Evolutionary conservation across 2,888 invertebrate species (phyloP), one percentile per base, ranked within the genome.

Genomic region (Meloe dianella): DNA sequence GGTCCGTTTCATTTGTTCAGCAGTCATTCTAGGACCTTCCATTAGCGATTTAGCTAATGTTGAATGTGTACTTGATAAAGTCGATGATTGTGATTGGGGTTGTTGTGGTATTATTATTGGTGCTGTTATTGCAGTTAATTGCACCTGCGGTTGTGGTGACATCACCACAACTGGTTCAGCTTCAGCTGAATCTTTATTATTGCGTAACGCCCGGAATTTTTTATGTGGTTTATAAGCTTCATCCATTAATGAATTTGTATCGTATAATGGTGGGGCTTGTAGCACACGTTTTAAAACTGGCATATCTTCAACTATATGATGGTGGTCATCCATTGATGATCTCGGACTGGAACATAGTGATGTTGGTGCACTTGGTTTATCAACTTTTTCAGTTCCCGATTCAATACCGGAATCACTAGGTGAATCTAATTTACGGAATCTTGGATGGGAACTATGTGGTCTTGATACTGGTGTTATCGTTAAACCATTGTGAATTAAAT

Each of bases 141-240:
- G 77, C 71, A 72, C 74, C 63, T 78, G 79, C 54, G 82, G 80
- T 65, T 78, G 81, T 3, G 82, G 79, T 10, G 84, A 82, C 63
- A 82, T 75, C 7, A 82, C 78, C 5, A 83, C 77, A 67, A 91
- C 92, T 0, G 90, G 89, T 77, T 91, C 90, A 2, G 93, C 92
- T 79, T 94, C 94, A 56, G 92, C 92, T 1, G 90, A 90, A 80
- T 94, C 94, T 75, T 93, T 92, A 70, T 84, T 83, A 69, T 84
- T 83, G 29, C 94, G 87, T 81, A 94, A 86, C 2, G 94, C 94
- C 57, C 96, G 90, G 88, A 96, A 96, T 84, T 96, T 96, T 85
- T 96, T 96, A 87, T 96, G 96, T 69, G 96, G 96, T 82, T 96
- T 95, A 86, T 96, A 96, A 17, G 95, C 95, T 84, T 95, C 96